Evolutionary conservation across 2,797 vertebrate species (phyloP).

Genomic region (Spinibarbus caldwelli): DNA sequence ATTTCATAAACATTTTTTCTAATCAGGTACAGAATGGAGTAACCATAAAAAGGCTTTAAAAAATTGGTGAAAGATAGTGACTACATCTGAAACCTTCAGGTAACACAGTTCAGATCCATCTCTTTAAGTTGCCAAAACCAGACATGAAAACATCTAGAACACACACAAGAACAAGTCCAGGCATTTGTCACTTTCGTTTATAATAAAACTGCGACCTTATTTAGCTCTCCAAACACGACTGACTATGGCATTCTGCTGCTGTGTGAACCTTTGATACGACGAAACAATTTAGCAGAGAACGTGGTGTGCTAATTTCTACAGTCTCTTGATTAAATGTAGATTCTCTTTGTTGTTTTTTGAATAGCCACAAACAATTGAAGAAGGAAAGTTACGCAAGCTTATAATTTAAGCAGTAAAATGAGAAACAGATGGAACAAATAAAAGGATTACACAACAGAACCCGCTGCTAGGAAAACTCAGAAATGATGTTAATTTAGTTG

Average conservation of each 20-base stretch:
- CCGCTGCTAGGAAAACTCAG: background rate
- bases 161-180: background rate
- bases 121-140: background rate
- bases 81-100: background rate
- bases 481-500: conserved; percentile 54
- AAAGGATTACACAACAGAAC: conserved; percentile 37
- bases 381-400: conserved; percentile 1
- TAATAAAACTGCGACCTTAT: background rate
- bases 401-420: conserved; percentile 15
- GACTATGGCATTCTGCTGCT: background rate
- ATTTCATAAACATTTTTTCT: background rate
- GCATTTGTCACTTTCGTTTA: background rate
- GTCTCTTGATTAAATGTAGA: conserved; percentile 11
- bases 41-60: background rate
- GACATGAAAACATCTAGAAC: conserved; percentile 7
- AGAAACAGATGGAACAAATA: conserved; percentile 38
- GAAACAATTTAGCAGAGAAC: background rate
- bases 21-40: background rate
- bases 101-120: background rate
- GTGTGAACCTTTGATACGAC: background rate
- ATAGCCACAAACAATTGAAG: conserved; percentile 19
- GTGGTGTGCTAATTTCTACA: background rate
- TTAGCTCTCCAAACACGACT: background rate
- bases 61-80: background rate
- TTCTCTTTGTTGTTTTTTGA: conserved; percentile 15